phyloP scores from a whole-genome alignment of 2,797 vertebrate genomes.

The Amblyraja radiata region DNA sequence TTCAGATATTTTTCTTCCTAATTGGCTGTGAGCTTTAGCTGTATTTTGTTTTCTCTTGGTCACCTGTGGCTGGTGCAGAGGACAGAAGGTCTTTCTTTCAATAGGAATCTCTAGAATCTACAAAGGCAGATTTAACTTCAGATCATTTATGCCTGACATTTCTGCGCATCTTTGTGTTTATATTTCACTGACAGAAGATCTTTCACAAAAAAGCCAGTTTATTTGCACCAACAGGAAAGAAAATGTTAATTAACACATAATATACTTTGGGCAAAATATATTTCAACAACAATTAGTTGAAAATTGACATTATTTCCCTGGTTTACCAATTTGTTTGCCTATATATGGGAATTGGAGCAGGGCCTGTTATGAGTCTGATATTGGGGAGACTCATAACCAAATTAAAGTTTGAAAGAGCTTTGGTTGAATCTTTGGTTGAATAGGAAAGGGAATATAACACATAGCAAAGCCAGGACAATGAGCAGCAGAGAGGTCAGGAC shows the following conservation, averaged over 20 bases:
- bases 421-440: neutral
- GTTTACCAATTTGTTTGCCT: neutral
- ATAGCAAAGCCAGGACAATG: slow-evolving; percentile 22
- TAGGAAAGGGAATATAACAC: neutral
- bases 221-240: neutral
- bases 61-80: neutral
- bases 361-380: neutral
- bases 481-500: neutral
- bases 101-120: neutral
- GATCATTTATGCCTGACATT: neutral
- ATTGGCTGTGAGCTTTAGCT: neutral
- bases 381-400: neutral
- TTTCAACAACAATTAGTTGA: neutral
- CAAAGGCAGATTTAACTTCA: neutral
- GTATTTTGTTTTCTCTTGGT: neutral
- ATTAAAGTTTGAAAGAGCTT: neutral
- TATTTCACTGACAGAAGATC: neutral
- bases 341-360: neutral
- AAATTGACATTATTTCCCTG: neutral
- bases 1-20: neutral
- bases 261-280: neutral
- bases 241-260: neutral
- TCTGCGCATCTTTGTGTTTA: neutral
- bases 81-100: neutral
- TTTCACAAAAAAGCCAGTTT: neutral